Evolutionary conservation across 2,888 invertebrate species (phyloP).

Genomic region (Thera britannica): DNA sequence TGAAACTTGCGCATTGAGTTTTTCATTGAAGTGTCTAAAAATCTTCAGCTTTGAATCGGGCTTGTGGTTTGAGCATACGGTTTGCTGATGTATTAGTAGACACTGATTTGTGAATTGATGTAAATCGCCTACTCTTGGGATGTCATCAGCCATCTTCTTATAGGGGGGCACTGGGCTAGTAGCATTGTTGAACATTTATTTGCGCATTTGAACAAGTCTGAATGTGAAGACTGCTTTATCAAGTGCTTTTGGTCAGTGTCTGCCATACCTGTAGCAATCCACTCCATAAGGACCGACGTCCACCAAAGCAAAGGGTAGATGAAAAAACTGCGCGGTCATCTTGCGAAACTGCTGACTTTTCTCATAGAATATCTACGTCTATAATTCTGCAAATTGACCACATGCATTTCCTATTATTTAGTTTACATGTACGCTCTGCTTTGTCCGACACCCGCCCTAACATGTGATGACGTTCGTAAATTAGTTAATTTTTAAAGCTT

Average conservation of each 20-base stretch:
- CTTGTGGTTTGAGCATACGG: no score
- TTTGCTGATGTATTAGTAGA: neutral
- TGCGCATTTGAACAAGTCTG: conserved; percentile 8
- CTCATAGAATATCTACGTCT: neutral
- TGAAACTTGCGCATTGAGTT: neutral
- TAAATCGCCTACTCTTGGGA: conserved; percentile 5
- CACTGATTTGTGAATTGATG: neutral
- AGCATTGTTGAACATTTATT: conserved; percentile 1
- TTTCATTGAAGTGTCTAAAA: neutral
- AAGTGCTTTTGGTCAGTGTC: conserved; percentile 3
- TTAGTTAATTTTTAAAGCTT: conserved; percentile 50
- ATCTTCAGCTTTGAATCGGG: no score
- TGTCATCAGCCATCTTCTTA: conserved; percentile 16
- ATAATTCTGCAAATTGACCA: neutral
- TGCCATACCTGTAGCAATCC: conserved; percentile 6
- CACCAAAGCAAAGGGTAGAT: conserved; percentile 1
- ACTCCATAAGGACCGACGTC: conserved; percentile 5
- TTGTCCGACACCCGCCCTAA: conserved; percentile 12
- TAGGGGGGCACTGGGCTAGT: conserved; percentile 4
- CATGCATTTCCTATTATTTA: neutral
- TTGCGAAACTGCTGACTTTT: neutral
- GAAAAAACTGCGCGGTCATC: neutral
- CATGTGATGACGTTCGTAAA: conserved; percentile 32
- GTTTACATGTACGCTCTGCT: neutral
- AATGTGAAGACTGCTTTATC: conserved; percentile 1